Base-by-base conservation (phyloP, 2,113 vertebrate species). In the Eurystomus gularis region DNA sequence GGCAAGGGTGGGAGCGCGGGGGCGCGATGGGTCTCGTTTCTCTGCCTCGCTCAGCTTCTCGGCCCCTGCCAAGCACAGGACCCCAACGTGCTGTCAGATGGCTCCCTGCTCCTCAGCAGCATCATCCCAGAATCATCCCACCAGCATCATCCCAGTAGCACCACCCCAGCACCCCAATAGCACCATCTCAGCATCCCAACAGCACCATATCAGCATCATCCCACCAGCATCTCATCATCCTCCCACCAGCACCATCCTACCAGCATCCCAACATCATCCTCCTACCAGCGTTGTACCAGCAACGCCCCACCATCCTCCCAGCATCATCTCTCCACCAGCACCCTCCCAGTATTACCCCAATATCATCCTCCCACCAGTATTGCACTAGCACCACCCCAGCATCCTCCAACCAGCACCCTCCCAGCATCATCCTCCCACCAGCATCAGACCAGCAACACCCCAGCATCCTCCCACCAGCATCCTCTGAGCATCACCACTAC, bases 41-140 rank as follows among this genome's bases (percentile, higher is more conserved):
- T 99, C 99, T 4, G 98, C 95, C 6, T 98, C 97, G 1, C 92
- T 97, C 17, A 94, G 90, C 57, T 98, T 98, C n/a, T 99, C 99
- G 1, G 94, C 83, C 71, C 92, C 95, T 96, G 90, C 11, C 52
- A 6, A 17, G 66, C 0, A 28, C n/a, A 44, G 49, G 61, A 14
- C 8, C 14, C 35, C 69, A 3, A 2, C 0, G 4, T 0, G 14
- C 8, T 6, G 82, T 24, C 11, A 52, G 40, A 24, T 2, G 39
- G 2, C 4, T 14, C 12, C 54, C 13, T 11, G 20, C 0, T 11
- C 15, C 40, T 26, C 46, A 37, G 3, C 19, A 48, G 42, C 52
- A 48, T 1, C 16, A 16, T 5, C 49, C 19, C 42, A 31, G 7
- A 62, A 44, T 7, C 49, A 11, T 16, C 29, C 5, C 60, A 55